Evolutionary conservation across 2,113 vertebrate genomes (phyloP).

Genomic region (Pseudolaguvia tuberculata): DNA sequence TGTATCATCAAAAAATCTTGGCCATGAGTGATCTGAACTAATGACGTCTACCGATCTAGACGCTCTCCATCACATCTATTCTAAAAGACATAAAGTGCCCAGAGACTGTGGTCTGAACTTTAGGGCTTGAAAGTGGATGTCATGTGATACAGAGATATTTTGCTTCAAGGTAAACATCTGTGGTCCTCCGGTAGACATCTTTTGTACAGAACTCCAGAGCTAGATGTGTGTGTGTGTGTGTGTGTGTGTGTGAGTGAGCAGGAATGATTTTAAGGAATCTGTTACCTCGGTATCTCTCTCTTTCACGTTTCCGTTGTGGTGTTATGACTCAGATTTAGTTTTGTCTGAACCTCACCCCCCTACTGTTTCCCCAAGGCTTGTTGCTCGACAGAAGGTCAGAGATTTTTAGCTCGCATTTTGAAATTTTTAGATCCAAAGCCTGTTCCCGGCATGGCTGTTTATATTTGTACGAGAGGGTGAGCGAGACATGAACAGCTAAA

Average conservation of each 20-base stretch:
- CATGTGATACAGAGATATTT: neutral
- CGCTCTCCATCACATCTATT: too few species aligned
- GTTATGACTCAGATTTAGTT: constrained; percentile 33
- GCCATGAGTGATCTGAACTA: too few species aligned
- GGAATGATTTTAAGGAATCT: constrained; percentile 37
- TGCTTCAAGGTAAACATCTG: constrained; percentile 39
- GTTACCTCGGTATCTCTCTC: constrained; percentile 16
- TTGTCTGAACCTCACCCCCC: constrained; percentile 21
- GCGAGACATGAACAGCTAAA: constrained; percentile 52
- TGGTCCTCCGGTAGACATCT: constrained; percentile 11
- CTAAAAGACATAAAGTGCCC: too few species aligned
- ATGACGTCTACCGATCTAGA: too few species aligned
- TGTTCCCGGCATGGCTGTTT: constrained; percentile 38
- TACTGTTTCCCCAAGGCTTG: constrained; percentile 17
- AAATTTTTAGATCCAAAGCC: constrained; percentile 28
- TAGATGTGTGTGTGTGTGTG: too few species aligned
- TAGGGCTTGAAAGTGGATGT: neutral
- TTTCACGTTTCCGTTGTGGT: constrained; percentile 17
- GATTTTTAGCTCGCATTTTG: constrained; percentile 3
- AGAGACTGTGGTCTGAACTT: neutral
- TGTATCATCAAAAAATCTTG: too few species aligned
- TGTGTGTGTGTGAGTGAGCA: too few species aligned
- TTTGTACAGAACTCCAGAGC: neutral
- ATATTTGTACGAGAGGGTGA: constrained; percentile 58
- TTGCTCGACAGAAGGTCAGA: constrained; percentile 17